Percentiles rank a stretch among this genome's conserved stretches.
phyloP scores from a whole-genome alignment of 2,888 invertebrate species.

The Thereva unica region DNA sequence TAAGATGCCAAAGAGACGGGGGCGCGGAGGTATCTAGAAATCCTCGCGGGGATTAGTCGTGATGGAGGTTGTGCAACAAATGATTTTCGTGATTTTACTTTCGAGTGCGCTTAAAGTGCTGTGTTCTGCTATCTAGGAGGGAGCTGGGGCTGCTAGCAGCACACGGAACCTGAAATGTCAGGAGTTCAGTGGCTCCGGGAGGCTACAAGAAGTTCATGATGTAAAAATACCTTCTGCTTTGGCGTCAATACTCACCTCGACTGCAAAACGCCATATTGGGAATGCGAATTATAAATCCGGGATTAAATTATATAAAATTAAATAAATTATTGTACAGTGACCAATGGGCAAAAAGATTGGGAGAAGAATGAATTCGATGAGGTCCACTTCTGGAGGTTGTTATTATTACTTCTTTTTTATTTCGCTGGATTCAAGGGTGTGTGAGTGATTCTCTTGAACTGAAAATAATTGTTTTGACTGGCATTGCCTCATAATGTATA shows the following conservation, averaged over 20 bases:
- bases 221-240: not conserved
- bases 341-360: no score
- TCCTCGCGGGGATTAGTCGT: conserved; percentile 18
- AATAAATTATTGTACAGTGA: no score
- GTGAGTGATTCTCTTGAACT: no score
- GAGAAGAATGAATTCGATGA: no score
- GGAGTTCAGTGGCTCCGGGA: not conserved
- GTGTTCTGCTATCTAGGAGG: conserved; percentile 5
- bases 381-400: no score
- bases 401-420: no score
- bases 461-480: no score
- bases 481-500: no score
- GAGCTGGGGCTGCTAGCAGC: not conserved
- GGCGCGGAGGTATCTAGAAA: not conserved
- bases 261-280: not conserved
- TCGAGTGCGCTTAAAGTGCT: not conserved
- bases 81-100: conserved; percentile 26
- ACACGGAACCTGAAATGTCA: not conserved
- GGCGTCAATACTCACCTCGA: not conserved
- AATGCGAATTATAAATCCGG: no score
- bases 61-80: conserved; percentile 16
- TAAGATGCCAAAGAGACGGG: not conserved
- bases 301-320: no score
- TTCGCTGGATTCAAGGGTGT: no score
- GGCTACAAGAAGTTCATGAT: conserved; percentile 3